phyloP scores from a whole-genome alignment of 2,888 invertebrate genomes.

The Rhagonycha lutea region DNA sequence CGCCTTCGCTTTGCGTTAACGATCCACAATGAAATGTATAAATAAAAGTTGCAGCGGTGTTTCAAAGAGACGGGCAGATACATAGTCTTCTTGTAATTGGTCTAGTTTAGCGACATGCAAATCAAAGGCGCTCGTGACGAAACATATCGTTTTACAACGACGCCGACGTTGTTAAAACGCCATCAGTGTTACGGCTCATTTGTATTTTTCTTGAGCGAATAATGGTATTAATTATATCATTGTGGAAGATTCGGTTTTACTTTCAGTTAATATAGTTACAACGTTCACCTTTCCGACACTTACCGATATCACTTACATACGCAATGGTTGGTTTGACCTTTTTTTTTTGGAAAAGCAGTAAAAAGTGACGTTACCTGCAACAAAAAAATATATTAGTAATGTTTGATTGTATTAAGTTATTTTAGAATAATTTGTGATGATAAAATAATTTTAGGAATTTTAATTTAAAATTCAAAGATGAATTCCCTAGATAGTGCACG shows the following conservation, averaged over 20 bases:
- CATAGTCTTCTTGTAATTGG: slow-evolving; percentile 50
- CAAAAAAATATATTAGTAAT: background rate
- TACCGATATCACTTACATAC: background rate
- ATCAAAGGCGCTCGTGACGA: slow-evolving; percentile 54
- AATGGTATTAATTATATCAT: slow-evolving; percentile 25
- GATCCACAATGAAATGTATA: slow-evolving; percentile 50
- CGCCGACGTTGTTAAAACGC: slow-evolving; percentile 23
- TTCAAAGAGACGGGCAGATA: slow-evolving; percentile 50
- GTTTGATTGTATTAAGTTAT: background rate
- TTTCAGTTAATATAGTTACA: background rate
- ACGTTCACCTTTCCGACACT: background rate
- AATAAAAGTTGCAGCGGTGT: slow-evolving; percentile 45
- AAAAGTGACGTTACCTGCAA: background rate
- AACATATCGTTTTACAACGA: slow-evolving; percentile 51
- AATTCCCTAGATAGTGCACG: background rate
- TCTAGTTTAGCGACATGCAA: slow-evolving; percentile 54
- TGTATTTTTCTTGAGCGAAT: slow-evolving; percentile 21
- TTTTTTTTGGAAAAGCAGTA: background rate
- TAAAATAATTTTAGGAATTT: background rate
- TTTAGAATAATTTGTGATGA: background rate
- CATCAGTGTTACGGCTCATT: slow-evolving; percentile 24
- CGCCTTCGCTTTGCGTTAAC: slow-evolving; percentile 47
- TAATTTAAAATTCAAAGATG: background rate
- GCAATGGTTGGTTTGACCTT: background rate
- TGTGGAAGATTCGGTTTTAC: background rate